Percentiles rank a stretch among this genome's conserved stretches.
phyloP scores from a whole-genome alignment of 1,140 invertebrate genomes.

The Lepidurus couesii region DNA sequence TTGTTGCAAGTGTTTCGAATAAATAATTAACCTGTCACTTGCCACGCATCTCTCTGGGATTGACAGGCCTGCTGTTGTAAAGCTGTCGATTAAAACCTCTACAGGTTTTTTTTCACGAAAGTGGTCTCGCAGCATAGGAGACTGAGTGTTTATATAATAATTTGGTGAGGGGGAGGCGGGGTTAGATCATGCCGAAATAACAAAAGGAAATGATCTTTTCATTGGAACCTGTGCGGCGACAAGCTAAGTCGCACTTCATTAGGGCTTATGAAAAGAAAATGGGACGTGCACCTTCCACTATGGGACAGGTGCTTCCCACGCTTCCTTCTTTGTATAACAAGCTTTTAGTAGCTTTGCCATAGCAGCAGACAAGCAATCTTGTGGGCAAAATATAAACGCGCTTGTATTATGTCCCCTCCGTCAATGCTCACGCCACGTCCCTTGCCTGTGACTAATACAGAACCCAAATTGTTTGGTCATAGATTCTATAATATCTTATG shows the following conservation, averaged over 20 bases:
- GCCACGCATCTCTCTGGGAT: too few relatives aligned
- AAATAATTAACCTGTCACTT: too few relatives aligned
- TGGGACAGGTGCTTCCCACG: slow-evolving; percentile 6
- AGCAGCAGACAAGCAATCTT: too few relatives aligned
- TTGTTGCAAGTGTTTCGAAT: too few relatives aligned
- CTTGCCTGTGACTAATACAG: not conserved
- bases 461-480: not conserved
- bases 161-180: not conserved
- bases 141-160: not conserved
- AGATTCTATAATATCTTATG: not conserved
- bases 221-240: not conserved
- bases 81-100: too few relatives aligned
- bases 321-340: too few relatives aligned
- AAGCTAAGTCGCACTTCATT: not conserved
- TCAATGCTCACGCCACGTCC: too few relatives aligned
- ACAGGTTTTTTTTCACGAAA: too few relatives aligned
- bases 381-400: too few relatives aligned
- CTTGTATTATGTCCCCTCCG: too few relatives aligned
- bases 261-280: slow-evolving; percentile 3
- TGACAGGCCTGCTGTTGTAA: too few relatives aligned
- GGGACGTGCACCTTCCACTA: not conserved
- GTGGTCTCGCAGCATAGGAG: too few relatives aligned
- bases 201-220: not conserved
- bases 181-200: not conserved
- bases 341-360: not conserved